Base-by-base conservation (phyloP, 2,797 vertebrate genomes). In the Dromococcyx pavoninus region DNA sequence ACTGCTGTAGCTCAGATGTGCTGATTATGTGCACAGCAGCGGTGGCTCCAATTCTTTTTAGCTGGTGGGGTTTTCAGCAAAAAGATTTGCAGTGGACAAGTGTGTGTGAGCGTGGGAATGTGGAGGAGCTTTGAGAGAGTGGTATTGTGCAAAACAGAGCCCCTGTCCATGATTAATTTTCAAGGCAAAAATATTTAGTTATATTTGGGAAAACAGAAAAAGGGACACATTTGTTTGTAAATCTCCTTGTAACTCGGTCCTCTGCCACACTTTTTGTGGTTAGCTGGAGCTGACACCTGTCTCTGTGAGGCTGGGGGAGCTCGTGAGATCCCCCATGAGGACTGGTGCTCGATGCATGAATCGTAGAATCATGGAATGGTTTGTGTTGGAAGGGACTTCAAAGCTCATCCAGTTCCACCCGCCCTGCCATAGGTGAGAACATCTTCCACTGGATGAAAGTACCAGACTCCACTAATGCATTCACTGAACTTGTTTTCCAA, bases 21-120 rank as follows among this genome's bases (percentile, higher is more conserved):
- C 56, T 75, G 70, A 76, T 82, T 90, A 27, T 37, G 62, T 75
- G 62, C 86, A 66, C 90, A 84, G 88, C 83, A 73, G 91, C 27
- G 5, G 58, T 62, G 83, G 58, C 90, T 84, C 21, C 44, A 78
- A 84, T 44, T 83, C 32, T 82, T 88, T 88, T 82, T 41, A 66
- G 9, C 39, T 86, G 27, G 27, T 41, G 71, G 64, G 30, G 27
- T 74, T 60, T 62, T 79, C 32, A 41, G 57, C 10, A 76, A 73
- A 82, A 70, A 57, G 7, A 4, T 6, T 46, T 67, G 13, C 33
- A 22, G 44, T 21, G 35, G 61, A 21, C 0, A 0, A 9, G 1
- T 33, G 19, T 10, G 7, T 35, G 53, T 14, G 35, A 13, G 33
- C 25, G 9, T 41, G 33, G 39, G 14, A n/a, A n/a, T 30, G 25